A percentile compares a stretch with the other conserved stretches of the same genome.
Conservation (phyloP, 1,140 invertebrate genomes). For the Drusus annulatus region DNA sequence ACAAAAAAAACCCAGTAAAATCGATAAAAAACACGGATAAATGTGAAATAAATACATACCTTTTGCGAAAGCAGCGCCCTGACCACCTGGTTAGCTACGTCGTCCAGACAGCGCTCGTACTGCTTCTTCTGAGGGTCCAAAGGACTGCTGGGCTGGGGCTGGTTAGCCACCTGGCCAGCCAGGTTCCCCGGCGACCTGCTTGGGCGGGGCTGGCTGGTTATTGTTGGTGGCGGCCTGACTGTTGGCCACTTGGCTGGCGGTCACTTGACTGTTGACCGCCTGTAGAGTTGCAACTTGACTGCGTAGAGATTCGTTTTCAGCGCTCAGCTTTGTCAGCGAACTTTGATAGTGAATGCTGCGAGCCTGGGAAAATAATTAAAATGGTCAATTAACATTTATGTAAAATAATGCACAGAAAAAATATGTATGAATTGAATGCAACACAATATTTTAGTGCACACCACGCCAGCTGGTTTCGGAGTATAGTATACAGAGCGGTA, state of each 20-base stretch:
- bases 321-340: slow-evolving; percentile 79
- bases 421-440: background rate
- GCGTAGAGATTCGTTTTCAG: slow-evolving; percentile 82
- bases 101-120: slow-evolving; percentile 84
- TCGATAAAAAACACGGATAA: too few relatives aligned
- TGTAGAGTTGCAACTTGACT: slow-evolving; percentile 69
- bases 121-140: slow-evolving; percentile 64
- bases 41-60: slow-evolving; percentile 75
- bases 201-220: background rate
- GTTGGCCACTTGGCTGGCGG: background rate
- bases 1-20: too few relatives aligned
- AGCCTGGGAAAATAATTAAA: slow-evolving; percentile 69
- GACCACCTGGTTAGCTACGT: slow-evolving; percentile 86
- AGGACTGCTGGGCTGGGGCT: background rate
- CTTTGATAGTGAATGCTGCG: slow-evolving; percentile 82
- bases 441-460: too few relatives aligned
- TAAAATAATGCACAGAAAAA: too few relatives aligned
- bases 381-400: too few relatives aligned
- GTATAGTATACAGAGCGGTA: too few relatives aligned
- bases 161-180: background rate
- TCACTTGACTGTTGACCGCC: slow-evolving; percentile 71
- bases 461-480: too few relatives aligned
- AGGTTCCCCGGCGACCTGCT: background rate
- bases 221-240: background rate
- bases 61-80: slow-evolving; percentile 87